phyloP scores from a whole-genome alignment of 92 coral and sea anemone genomes.

The Palythoa grandiflora region DNA sequence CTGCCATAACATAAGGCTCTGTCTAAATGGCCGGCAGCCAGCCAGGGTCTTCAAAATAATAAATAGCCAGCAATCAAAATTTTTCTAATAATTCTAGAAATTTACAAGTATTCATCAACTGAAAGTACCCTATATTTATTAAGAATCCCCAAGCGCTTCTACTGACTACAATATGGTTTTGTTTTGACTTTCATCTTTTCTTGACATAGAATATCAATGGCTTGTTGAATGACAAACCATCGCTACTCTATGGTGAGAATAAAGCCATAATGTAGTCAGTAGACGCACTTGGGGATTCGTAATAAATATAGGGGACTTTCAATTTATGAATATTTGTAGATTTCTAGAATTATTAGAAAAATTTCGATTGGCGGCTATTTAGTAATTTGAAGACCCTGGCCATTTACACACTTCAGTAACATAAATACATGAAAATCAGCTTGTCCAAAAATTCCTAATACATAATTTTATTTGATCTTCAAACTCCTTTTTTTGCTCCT shows the following conservation, averaged over 20 bases:
- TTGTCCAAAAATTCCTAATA: background rate
- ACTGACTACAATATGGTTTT: constrained; percentile 14
- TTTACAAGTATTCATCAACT: background rate
- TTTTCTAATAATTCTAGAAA: constrained; percentile 14
- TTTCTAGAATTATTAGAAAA: constrained; percentile 17
- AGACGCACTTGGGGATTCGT: constrained; percentile 12
- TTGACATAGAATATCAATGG: constrained; percentile 18
- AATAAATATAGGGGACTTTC: constrained; percentile 12
- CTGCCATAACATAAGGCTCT: no score
- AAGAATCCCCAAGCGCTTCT: constrained; percentile 22
- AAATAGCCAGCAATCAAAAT: constrained; percentile 6
- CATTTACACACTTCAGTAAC: background rate
- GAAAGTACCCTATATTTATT: constrained; percentile 14
- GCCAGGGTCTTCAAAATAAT: constrained; percentile 26
- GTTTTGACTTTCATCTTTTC: background rate
- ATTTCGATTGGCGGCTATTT: constrained; percentile 10
- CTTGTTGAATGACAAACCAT: background rate
- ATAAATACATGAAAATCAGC: no score
- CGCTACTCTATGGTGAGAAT: constrained; percentile 28
- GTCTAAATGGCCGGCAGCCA: background rate
- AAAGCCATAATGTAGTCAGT: constrained; percentile 5
- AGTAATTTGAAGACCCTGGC: constrained; percentile 29
- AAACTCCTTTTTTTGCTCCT: background rate
- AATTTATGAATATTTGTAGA: constrained; percentile 2
- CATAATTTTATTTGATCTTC: background rate